Evolutionary conservation across 2,888 invertebrate genomes (phyloP).

Genomic region (Eristalinus aeneus): DNA sequence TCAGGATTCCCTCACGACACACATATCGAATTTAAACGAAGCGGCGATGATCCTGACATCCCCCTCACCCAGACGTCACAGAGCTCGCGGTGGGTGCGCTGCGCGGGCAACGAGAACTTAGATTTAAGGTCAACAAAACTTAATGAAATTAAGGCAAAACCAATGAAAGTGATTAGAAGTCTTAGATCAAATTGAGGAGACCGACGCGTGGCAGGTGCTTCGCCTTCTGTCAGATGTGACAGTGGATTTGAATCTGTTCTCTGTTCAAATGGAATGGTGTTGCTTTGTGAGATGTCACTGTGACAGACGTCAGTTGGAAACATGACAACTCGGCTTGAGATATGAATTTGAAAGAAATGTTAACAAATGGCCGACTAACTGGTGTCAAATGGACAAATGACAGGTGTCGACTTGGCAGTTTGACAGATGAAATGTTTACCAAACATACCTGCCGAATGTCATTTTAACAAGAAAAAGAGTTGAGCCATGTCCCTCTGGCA

Average conservation of each 20-base stretch:
- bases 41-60: background rate
- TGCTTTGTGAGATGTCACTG: background rate
- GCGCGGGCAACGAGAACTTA: slow-evolving; percentile 12
- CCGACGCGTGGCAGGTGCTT: background rate
- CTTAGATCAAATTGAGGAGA: background rate
- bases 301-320: background rate
- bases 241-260: background rate
- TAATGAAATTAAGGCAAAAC: slow-evolving; percentile 56
- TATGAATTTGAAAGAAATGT: too few species aligned
- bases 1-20: slow-evolving; percentile 52
- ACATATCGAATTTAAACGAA: slow-evolving; percentile 67
- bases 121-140: slow-evolving; percentile 26
- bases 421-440: too few species aligned
- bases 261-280: background rate
- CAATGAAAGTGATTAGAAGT: slow-evolving; percentile 8
- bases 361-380: too few species aligned
- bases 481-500: too few species aligned
- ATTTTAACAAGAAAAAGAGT: too few species aligned
- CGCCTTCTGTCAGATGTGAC: background rate
- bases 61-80: background rate
- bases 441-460: background rate
- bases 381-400: too few species aligned
- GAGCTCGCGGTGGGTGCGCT: slow-evolving; percentile 28
- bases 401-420: too few species aligned
- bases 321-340: background rate